Percentiles rank a stretch among this genome's conserved stretches.
Conservation (phyloP, 2,113 vertebrate genomes). For the Phainopepla nitens region DNA sequence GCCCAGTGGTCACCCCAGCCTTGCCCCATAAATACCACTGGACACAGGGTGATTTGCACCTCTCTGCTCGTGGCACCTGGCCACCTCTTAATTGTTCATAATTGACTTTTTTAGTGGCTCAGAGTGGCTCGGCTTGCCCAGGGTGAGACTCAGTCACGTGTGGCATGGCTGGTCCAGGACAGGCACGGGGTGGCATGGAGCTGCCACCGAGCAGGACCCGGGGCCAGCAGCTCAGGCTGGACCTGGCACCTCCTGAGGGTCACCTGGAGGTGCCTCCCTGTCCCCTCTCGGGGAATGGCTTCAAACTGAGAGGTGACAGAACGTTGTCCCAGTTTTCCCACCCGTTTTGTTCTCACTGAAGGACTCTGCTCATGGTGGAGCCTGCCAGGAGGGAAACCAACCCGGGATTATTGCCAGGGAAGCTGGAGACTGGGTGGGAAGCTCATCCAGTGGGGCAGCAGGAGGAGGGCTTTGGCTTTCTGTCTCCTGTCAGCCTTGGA, state of each 20-base stretch:
- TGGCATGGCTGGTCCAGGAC: background rate
- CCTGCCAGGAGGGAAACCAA: background rate
- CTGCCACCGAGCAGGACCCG: rapidly evolving
- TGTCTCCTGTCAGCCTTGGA: background rate
- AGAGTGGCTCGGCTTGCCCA: background rate
- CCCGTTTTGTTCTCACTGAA: background rate
- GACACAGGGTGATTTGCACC: background rate
- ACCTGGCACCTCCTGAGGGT: background rate
- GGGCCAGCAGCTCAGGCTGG: background rate
- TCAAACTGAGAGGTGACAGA: background rate
- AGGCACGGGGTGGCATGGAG: background rate
- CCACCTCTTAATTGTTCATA: background rate
- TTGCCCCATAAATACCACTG: background rate
- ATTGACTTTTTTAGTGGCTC: background rate
- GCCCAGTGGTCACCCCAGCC: background rate
- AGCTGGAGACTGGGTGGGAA: background rate
- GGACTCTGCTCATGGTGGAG: background rate
- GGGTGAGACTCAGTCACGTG: background rate
- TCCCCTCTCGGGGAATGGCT: too few relatives aligned
- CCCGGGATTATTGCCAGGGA: background rate
- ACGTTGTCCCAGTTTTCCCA: background rate
- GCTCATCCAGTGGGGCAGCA: background rate
- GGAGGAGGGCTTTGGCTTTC: background rate
- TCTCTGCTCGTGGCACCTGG: background rate
- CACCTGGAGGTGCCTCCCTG: background rate